Percentiles rank a stretch among this genome's conserved stretches.
Conservation (phyloP, 2,888 invertebrate species). For the Diachrysia chrysitis region DNA sequence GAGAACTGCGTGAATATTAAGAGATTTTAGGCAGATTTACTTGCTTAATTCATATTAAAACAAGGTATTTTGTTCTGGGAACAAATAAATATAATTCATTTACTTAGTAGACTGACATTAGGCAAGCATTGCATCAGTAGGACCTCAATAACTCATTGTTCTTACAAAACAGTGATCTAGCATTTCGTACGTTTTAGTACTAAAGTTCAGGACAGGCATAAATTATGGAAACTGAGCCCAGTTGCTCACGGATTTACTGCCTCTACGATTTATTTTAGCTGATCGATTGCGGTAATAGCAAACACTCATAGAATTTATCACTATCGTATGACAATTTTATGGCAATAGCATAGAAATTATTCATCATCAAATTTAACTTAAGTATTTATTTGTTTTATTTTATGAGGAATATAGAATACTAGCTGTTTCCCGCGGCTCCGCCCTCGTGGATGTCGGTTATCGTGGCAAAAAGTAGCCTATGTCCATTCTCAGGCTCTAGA, state of each 20-base stretch:
- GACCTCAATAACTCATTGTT: constrained; percentile 74
- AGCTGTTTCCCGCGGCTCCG: too few relatives aligned
- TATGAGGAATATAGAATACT: background rate
- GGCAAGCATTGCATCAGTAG: constrained; percentile 63
- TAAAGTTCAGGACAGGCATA: constrained; percentile 78
- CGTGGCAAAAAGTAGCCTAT: too few relatives aligned
- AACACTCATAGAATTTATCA: background rate
- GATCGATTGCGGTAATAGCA: constrained; percentile 8
- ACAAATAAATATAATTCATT: constrained; percentile 37
- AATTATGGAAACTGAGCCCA: constrained; percentile 70
- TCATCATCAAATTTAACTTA: background rate
- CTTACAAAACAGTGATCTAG: constrained; percentile 69
- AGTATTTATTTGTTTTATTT: background rate
- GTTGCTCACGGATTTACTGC: constrained; percentile 67
- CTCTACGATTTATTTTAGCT: constrained; percentile 24
- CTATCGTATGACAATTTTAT: background rate
- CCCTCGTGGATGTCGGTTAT: too few relatives aligned
- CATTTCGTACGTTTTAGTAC: constrained; percentile 67
- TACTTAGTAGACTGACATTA: constrained; percentile 48
- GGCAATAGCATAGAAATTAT: background rate
- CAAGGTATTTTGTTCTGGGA: too few relatives aligned
- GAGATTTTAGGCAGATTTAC: background rate
- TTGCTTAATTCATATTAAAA: too few relatives aligned
- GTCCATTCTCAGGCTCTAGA: too few relatives aligned
- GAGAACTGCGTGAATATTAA: background rate